phyloP scores from a whole-genome alignment of 2,797 vertebrate species.

The Cuculus canorus region DNA sequence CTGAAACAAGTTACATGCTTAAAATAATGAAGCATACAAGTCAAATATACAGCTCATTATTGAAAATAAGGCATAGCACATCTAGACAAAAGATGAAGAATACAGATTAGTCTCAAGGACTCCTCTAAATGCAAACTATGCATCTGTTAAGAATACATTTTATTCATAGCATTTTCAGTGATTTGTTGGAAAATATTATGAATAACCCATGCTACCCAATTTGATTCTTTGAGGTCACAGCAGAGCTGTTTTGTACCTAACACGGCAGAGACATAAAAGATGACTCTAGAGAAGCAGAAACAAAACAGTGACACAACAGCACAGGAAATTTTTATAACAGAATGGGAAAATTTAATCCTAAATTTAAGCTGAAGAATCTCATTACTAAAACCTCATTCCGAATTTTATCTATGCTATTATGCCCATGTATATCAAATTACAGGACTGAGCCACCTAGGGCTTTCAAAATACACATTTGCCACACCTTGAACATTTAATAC shows the following conservation, averaged over 20 bases:
- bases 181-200: background rate
- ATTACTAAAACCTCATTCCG: background rate
- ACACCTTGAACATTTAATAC: slow-evolving; percentile 13
- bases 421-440: background rate
- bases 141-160: background rate
- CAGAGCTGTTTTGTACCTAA: slow-evolving; percentile 1
- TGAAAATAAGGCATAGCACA: background rate
- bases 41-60: background rate
- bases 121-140: background rate
- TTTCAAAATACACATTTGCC: background rate
- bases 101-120: background rate
- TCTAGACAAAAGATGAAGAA: background rate
- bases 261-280: background rate
- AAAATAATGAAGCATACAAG: background rate
- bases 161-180: background rate
- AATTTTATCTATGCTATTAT: background rate
- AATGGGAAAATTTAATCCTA: background rate
- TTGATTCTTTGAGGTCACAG: background rate
- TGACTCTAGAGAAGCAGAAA: background rate
- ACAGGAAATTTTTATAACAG: background rate
- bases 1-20: background rate
- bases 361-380: background rate
- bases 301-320: background rate
- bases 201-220: background rate
- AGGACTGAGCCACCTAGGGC: background rate